Percentiles rank a stretch among this genome's conserved stretches.
Conservation (phyloP, 2,888 invertebrate genomes). For the Drosophila tanythrix region DNA sequence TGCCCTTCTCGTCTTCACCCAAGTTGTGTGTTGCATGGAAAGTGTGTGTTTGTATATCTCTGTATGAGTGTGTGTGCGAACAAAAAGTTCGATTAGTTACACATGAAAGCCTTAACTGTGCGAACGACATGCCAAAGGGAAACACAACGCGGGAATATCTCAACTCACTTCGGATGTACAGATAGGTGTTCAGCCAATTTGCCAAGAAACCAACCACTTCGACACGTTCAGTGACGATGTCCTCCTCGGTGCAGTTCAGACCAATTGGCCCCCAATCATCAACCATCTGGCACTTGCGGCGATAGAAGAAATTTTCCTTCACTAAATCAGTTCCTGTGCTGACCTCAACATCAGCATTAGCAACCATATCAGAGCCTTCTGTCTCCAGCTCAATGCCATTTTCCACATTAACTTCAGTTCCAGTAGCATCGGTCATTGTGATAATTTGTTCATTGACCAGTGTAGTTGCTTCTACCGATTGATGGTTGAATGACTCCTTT, state of each 20-base stretch:
- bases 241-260: constrained; percentile 78
- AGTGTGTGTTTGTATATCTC: constrained; percentile 11
- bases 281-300: constrained; percentile 71
- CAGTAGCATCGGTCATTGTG: constrained; percentile 31
- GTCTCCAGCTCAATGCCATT: constrained; percentile 23
- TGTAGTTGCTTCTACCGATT: constrained; percentile 34
- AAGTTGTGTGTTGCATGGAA: constrained; percentile 17
- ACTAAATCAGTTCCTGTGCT: constrained; percentile 13
- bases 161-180: constrained; percentile 89
- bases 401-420: constrained; percentile 32
- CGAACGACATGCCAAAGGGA: constrained; percentile 44
- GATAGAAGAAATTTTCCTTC: constrained; percentile 69
- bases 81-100: constrained; percentile 67
- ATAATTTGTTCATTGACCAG: constrained; percentile 49
- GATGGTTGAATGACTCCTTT: constrained; percentile 56
- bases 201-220: constrained; percentile 88
- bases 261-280: constrained; percentile 80
- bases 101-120: constrained; percentile 58
- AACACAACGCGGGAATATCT: constrained; percentile 9
- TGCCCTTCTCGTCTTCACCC: constrained; percentile 12
- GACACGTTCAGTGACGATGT: constrained; percentile 74
- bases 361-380: constrained; percentile 1
- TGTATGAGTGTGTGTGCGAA: constrained; percentile 22
- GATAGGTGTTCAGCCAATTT: constrained; percentile 90
- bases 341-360: constrained; percentile 3